Percentiles rank a stretch among this genome's conserved stretches.
These are phyloP conservation scores for Octonoba sinensis DNA, from an alignment of 2,888 invertebrate genomes.

Conservation along the genomic window DNA sequence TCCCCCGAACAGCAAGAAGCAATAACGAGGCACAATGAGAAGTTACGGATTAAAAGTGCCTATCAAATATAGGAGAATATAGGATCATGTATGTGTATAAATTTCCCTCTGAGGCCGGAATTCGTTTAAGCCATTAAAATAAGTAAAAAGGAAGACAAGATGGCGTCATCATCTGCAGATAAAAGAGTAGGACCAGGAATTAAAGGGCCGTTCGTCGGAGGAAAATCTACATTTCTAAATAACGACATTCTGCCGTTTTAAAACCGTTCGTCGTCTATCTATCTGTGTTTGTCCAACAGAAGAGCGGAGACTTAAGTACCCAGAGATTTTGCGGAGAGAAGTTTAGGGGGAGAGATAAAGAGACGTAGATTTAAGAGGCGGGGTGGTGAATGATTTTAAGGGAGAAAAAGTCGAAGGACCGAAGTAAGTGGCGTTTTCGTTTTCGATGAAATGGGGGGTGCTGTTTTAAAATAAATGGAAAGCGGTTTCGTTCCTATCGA, in stretches of 20 bases:
- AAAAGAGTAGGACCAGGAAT: conserved; percentile 50
- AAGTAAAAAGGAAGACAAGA: conserved; percentile 45
- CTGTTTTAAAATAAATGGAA: conserved; percentile 58
- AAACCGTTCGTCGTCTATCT: conserved; percentile 51
- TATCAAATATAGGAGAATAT: conserved; percentile 28
- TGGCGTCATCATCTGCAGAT: conserved; percentile 57
- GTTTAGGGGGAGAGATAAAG: conserved; percentile 29
- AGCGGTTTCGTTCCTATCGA: conserved; percentile 52
- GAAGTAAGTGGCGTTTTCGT: conserved; percentile 52
- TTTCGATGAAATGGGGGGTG: conserved; percentile 16
- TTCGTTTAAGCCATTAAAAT: conserved; percentile 46
- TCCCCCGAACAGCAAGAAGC: conserved; percentile 19
- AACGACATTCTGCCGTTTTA: conserved; percentile 62
- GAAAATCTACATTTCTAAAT: conserved; percentile 64
- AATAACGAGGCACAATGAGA: conserved; percentile 55
- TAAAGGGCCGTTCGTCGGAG: conserved; percentile 49
- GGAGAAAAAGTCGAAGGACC: conserved; percentile 42
- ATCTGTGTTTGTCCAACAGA: conserved; percentile 58
- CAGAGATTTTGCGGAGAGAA: conserved; percentile 29
- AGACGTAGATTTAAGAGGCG: conserved; percentile 35
- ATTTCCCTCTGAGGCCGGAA: conserved; percentile 24
- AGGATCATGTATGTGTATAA: conserved; percentile 32
- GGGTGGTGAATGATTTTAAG: conserved; percentile 51
- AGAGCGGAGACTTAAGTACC: conserved; percentile 51
- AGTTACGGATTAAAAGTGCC: conserved; percentile 57